A percentile compares a stretch with the other conserved stretches of the same genome.
These are phyloP conservation scores for Nothocercus nigrocapillus DNA, from an alignment of 2,113 vertebrate species.

Conservation along the genomic window DNA sequence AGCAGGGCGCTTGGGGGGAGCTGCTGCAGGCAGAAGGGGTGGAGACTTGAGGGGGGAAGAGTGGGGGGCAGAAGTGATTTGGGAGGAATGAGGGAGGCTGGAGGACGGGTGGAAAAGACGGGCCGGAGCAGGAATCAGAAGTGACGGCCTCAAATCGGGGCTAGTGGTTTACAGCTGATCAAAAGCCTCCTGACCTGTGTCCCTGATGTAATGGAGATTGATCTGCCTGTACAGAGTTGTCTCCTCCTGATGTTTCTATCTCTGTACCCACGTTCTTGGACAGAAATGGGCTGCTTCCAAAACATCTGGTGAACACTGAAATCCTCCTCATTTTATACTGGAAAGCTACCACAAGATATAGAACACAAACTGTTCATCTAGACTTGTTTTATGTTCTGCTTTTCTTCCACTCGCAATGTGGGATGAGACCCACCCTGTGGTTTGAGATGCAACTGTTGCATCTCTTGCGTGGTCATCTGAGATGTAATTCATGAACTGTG, in stretches of 20 bases:
- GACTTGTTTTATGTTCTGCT: background rate
- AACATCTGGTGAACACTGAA: background rate
- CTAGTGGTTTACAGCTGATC: background rate
- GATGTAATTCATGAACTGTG: background rate
- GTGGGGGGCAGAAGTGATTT: background rate
- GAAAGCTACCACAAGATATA: background rate
- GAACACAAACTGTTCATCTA: background rate
- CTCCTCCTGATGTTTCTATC: background rate
- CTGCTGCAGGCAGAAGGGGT: background rate
- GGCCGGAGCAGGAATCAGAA: background rate
- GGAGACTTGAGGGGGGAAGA: background rate
- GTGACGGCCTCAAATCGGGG: accelerated
- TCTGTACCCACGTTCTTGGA: background rate
- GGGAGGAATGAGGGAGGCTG: background rate
- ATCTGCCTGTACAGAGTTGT: background rate
- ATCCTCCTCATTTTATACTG: background rate
- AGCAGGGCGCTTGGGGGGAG: background rate
- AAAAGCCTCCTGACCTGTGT: background rate
- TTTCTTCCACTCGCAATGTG: background rate
- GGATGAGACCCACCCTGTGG: background rate
- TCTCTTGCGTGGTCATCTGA: background rate
- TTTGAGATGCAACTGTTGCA: background rate
- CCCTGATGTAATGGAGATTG: background rate
- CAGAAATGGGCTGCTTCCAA: background rate
- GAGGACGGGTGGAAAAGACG: background rate